These are phyloP conservation scores for Drosophila bunnanda DNA, from an alignment of 2,888 invertebrate species.

Conservation along the genomic window DNA sequence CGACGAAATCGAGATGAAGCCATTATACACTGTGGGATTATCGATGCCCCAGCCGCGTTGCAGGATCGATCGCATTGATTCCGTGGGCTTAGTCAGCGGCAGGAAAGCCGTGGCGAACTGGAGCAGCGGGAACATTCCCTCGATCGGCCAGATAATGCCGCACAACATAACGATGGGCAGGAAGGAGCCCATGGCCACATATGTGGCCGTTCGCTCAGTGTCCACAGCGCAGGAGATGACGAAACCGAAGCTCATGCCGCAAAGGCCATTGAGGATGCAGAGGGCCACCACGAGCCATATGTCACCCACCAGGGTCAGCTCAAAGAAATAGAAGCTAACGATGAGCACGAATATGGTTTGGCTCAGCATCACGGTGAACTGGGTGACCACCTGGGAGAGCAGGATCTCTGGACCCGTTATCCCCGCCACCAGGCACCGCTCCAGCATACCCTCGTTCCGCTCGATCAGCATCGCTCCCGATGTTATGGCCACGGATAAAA, in stretches of 20 bases:
- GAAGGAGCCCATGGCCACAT: slow-evolving; percentile 93
- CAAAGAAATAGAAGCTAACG: slow-evolving; percentile 91
- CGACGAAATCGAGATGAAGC: slow-evolving; percentile 90
- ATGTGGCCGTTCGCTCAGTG: slow-evolving; percentile 93
- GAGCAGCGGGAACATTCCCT: slow-evolving; percentile 93
- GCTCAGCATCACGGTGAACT: slow-evolving; percentile 94
- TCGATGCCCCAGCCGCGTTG: slow-evolving; percentile 92
- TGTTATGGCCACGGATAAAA: slow-evolving; percentile 96
- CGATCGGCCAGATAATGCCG: slow-evolving; percentile 97
- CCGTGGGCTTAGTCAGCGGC: slow-evolving; percentile 94
- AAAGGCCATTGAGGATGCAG: slow-evolving; percentile 92
- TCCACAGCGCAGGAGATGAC: slow-evolving; percentile 92
- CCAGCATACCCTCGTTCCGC: slow-evolving; percentile 94
- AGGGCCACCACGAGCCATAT: slow-evolving; percentile 90
- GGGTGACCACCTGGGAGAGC: slow-evolving; percentile 93
- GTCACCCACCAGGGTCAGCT: slow-evolving; percentile 91
- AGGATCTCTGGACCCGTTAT: slow-evolving; percentile 92
- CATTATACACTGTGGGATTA: slow-evolving; percentile 90
- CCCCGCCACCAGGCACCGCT: slow-evolving; percentile 94
- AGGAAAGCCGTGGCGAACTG: slow-evolving; percentile 90
- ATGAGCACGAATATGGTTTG: slow-evolving; percentile 92
- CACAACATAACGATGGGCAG: slow-evolving; percentile 93
- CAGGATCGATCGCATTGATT: slow-evolving; percentile 93
- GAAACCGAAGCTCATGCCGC: slow-evolving; percentile 97
- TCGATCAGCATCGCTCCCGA: slow-evolving; percentile 95